Base-by-base conservation (phyloP, 2,888 invertebrate genomes). In the Agrilus biguttatus region DNA sequence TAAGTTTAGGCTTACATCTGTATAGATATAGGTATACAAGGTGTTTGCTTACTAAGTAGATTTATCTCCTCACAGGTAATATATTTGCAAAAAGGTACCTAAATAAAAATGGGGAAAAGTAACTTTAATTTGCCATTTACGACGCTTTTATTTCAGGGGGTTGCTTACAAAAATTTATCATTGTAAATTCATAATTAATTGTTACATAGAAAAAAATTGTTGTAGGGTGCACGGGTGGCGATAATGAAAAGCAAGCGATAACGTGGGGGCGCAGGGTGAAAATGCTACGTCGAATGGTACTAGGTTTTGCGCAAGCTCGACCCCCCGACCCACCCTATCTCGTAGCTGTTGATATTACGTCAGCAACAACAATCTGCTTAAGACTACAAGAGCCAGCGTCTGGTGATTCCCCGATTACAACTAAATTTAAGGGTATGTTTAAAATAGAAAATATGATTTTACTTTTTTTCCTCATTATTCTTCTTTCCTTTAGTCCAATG, bases 221-320 rank as follows among this genome's bases (percentile, higher is more conserved):
- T 51, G 14, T 77, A 36, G 81, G 83, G 33, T 83, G 85, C 60
- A 78, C 82, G 1, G 82, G 77, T 17, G 69, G 77, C 13, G 81
- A 83, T 57, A 79, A 79, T 50, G 87, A 87, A 60, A 87, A 88
- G 57, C 87, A 88, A 63, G 78, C 84, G 40, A 81, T 84, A 49
- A 78, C 87, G 41, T 92, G 92, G 91, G 89, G 92, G 54, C 74
- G 90, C 48, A 77, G 88, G 55, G 77, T 82, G 39, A 74, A 84
- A 56, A 79, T 84, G 1, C 71, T 90, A 36, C 82, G 75, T 47
- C 68, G 75, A 35, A 80, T 95, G 74, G 75, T 88, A 33, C 69
- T 83, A 28, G 92, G 92, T 38, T 91, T 91, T 72, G 87, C 90
- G 55, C 86, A 89, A 65, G 80, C 87, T 10, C 72, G 85, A 33